Evolutionary conservation across 1,140 invertebrate genomes (phyloP).

Genomic region (Lepidurus packardi): DNA sequence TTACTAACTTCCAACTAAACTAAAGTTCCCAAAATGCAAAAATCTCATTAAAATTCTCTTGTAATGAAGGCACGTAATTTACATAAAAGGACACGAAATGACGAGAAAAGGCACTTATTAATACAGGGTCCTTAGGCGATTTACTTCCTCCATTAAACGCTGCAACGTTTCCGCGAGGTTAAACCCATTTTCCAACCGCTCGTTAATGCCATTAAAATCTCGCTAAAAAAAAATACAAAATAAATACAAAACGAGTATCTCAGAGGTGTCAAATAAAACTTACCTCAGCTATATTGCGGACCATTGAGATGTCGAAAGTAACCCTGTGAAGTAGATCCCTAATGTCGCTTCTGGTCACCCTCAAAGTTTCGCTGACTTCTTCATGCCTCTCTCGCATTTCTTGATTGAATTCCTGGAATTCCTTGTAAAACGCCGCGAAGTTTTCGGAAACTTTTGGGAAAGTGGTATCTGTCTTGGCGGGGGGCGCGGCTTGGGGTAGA

Average conservation of each 20-base stretch:
- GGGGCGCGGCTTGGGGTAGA: not conserved
- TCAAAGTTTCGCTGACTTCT: not conserved
- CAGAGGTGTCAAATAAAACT: not conserved
- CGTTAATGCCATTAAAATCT: not conserved
- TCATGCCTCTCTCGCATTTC: not conserved
- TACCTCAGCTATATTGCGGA: not conserved
- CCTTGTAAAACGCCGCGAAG: not conserved
- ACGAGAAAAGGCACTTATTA: not conserved
- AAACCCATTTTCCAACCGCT: not conserved
- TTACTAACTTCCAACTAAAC: too few relatives aligned
- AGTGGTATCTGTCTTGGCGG: not conserved
- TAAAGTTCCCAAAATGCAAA: too few relatives aligned
- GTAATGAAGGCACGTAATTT: too few relatives aligned
- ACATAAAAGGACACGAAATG: too few relatives aligned
- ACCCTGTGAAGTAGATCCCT: not conserved
- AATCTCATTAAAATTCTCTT: too few relatives aligned
- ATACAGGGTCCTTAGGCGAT: not conserved
- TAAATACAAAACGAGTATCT: not conserved
- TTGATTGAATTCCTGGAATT: not conserved
- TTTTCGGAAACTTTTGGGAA: not conserved
- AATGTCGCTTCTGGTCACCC: not conserved
- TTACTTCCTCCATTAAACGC: not conserved
- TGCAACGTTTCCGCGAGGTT: not conserved
- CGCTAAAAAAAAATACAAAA: not conserved
- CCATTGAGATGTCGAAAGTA: not conserved